phyloP scores from a whole-genome alignment of 2,113 vertebrate genomes.

The Forbesichthys agassizii region DNA sequence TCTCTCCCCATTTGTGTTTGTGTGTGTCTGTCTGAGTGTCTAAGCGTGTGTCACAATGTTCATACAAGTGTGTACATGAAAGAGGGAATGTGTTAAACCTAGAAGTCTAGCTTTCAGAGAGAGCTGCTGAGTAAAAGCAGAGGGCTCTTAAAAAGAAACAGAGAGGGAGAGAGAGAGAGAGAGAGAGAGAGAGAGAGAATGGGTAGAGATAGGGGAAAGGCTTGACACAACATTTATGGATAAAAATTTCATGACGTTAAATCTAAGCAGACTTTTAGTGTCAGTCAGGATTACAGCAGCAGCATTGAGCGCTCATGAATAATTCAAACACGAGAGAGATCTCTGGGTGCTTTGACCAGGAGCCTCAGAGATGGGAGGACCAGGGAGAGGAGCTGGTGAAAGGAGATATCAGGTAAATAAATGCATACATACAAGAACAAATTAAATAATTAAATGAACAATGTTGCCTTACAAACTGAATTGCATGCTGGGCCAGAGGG shows the following conservation, averaged over 20 bases:
- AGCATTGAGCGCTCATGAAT: conserved; percentile 84
- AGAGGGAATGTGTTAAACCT: conserved; percentile 32
- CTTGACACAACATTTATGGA: conserved; percentile 76
- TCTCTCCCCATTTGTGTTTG: conserved; percentile 8
- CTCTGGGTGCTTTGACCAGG: conserved; percentile 46
- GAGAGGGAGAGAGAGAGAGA: conserved; percentile 20
- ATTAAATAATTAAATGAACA: conserved; percentile 9
- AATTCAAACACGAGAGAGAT: conserved; percentile 80
- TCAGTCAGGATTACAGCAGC: conserved; percentile 89
- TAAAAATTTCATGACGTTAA: conserved; percentile 94
- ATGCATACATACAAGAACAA: conserved; percentile 50
- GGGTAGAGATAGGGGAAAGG: conserved; percentile 29
- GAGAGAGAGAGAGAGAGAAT: conserved; percentile 8
- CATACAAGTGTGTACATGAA: conserved; percentile 16
- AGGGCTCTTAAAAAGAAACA: conserved; percentile 42
- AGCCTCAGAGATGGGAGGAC: conserved; percentile 27
- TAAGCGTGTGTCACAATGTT: conserved; percentile 7
- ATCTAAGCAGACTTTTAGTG: conserved; percentile 94
- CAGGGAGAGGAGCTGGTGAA: conserved; percentile 12
- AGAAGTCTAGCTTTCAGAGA: background rate
- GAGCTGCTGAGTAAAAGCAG: conserved; percentile 38
- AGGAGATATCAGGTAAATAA: conserved; percentile 55
- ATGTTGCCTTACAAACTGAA: conserved; percentile 6
- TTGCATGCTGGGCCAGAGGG: background rate
- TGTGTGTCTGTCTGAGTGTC: conserved; percentile 12